Evolutionary conservation across 92 coral and sea anemone species (phyloP), one percentile per base, ranked within the genome.

Genomic region (Palythoa caribaeorum): DNA sequence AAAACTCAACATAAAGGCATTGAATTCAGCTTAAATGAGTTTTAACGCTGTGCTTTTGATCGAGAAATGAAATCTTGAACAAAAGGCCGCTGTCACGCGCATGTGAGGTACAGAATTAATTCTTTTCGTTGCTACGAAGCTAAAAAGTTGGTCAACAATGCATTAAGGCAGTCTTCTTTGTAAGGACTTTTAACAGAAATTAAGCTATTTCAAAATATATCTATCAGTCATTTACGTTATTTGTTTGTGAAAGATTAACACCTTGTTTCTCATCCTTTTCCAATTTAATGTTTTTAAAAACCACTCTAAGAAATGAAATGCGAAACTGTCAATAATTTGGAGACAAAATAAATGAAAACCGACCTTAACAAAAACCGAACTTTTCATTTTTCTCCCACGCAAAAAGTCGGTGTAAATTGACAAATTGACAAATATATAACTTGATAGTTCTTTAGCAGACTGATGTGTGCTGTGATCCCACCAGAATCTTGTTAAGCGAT

Each of bases 281-380:
- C 38, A 69, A 69, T 69, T 69, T 69, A 69, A 20, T 69, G 73
- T 69, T 36, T 69, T 28, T 69, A 69, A 69, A 69, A 28, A 28
- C 73, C 38, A 69, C 73, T 20, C 38, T 69, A 20, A 69, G 73
- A 20, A 20, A 69, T 28, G 28, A 28, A 28, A 28, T 28, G 28
- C 28, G 28, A 28, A 28, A 28, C 28, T 28, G 28, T 28, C 0
- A 28, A 28, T 28, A 28, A 28, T 28, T 28, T 28, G 28, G 28
- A 28, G 28, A 28, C 28, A 28, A 28, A 28, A 28, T 28, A 0
- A 28, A 28, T 28, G 28, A 28, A 28, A 28, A 28, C 28, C 28
- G 28, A 28, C 28, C 0, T 28, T 28, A 28, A 28, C 28, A 28
- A 28, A 0, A 28, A 28, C 28, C 0, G 28, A 28, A 28, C 28